Conservation (phyloP, 2,797 vertebrate genomes). For the Coregonus suidteri region DNA sequence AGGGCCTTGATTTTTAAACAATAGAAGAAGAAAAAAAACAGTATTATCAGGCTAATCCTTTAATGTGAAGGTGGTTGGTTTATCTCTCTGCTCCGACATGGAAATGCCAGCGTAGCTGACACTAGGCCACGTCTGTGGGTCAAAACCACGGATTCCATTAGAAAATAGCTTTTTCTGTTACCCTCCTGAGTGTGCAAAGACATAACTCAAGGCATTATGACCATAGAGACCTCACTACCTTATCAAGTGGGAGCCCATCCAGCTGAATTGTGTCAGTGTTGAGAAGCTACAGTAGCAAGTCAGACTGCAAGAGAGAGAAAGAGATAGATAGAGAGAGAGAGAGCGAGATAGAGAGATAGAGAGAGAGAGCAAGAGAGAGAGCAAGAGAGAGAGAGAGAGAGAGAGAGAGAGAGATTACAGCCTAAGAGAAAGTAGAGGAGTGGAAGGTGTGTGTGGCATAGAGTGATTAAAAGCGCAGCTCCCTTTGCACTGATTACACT, state of each 20-base stretch:
- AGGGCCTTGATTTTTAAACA: slow-evolving; percentile 23
- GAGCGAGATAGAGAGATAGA: no score
- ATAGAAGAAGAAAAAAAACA: no score
- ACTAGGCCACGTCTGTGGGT: neutral
- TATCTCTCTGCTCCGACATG: neutral
- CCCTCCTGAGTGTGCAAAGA: neutral
- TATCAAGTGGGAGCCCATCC: neutral
- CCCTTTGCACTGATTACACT: slow-evolving; percentile 35
- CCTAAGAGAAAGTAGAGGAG: slow-evolving; percentile 11
- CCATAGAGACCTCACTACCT: neutral
- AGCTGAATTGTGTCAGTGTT: slow-evolving; percentile 8
- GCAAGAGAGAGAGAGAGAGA: no score
- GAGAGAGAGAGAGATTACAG: slow-evolving; percentile 21
- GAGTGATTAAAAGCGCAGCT: slow-evolving; percentile 33
- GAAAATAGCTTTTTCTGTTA: neutral
- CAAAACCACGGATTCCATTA: slow-evolving; percentile 5
- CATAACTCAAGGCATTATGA: neutral
- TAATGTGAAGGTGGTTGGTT: slow-evolving; percentile 39
- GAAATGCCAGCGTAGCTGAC: neutral
- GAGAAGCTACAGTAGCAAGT: slow-evolving; percentile 16
- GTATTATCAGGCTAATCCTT: slow-evolving; percentile 41
- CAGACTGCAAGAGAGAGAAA: no score
- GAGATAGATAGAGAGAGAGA: no score
- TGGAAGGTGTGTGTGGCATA: slow-evolving; percentile 21
- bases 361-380: no score